phyloP scores from a whole-genome alignment of 2,113 vertebrate genomes.

The Pachypanchax playfairii region DNA sequence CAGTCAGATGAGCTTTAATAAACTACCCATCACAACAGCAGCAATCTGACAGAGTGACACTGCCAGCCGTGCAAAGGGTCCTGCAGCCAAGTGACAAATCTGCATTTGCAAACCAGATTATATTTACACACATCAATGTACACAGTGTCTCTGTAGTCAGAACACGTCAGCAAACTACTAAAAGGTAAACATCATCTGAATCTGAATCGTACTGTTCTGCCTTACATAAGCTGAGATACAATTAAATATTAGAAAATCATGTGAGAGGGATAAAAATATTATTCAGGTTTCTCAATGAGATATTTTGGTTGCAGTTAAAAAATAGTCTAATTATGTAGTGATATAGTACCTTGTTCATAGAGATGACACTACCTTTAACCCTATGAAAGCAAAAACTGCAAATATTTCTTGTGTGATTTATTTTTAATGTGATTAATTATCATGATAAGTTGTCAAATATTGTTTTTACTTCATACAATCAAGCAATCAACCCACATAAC shows the following conservation, averaged over 20 bases:
- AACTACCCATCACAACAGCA: slow-evolving; percentile 71
- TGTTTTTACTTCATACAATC: no score
- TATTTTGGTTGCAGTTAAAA: neutral
- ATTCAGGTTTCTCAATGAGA: neutral
- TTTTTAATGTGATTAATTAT: no score
- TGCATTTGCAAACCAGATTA: slow-evolving; percentile 64
- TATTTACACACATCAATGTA: slow-evolving; percentile 63
- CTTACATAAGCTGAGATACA: neutral
- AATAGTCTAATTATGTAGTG: no score
- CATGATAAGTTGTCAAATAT: no score
- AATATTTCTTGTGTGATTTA: no score
- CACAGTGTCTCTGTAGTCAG: slow-evolving; percentile 51
- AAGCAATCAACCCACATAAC: no score
- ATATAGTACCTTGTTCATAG: no score
- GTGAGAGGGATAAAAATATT: neutral
- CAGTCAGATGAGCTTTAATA: slow-evolving; percentile 74
- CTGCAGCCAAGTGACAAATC: slow-evolving; percentile 72
- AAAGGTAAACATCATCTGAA: slow-evolving; percentile 53
- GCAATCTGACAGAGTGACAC: slow-evolving; percentile 61
- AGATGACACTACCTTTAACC: no score
- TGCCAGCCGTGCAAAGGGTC: slow-evolving; percentile 50
- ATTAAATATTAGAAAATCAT: neutral
- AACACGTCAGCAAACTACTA: slow-evolving; percentile 54
- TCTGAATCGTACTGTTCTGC: slow-evolving; percentile 42
- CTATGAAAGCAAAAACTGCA: no score